Evolutionary conservation across 2,113 vertebrate genomes (phyloP), one percentile per base, ranked within the genome.

Genomic region (Scopus umbretta): DNA sequence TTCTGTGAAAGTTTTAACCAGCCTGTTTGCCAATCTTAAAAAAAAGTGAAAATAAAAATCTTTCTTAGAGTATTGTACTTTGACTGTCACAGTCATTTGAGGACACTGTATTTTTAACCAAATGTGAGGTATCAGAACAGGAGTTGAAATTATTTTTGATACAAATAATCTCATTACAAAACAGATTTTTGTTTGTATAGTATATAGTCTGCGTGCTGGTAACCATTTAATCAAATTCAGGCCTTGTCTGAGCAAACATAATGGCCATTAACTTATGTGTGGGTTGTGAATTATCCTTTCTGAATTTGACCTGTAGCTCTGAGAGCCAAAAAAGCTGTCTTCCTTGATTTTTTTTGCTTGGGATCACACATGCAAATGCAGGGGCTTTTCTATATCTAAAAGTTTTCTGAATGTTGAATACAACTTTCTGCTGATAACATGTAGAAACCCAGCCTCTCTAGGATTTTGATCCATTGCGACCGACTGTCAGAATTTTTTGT

Each of bases 161-260:
- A 76, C 40, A 94, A 93, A 90, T 86, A 83, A 82, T 70, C 13
- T 83, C 22, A 80, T 58, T 80, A 58, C 55, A 88, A 90, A 96
- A 7, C 55, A 82, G 43, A 59, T 78, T 83, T 90, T 65, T 90
- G 40, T 88, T 73, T 87, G 62, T 72, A 17, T 50, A 82, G 17
- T 65, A 50, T 79, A 40, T 56, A 87, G 34, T 36, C 49, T 93
- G 45, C 1, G 0, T 76, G 66, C 53, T 86, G 22, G 53, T 87
- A 95, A 76, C 27, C 50, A 73, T 95, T 97, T 88, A 90, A 86
- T 95, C 92, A 90, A 93, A 95, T 95, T 94, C 93, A 74, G 38
- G 59, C 79, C 62, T 96, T 86, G 74, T 92, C 85, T 76, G 50
- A 95, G 75, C 84, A 95, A 97, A 88, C 59, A 74, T 90, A 95